Evolutionary conservation across 2,888 invertebrate genomes (phyloP), one percentile per base, ranked within the genome.

Genomic region (Ypsolopha scabrella): DNA sequence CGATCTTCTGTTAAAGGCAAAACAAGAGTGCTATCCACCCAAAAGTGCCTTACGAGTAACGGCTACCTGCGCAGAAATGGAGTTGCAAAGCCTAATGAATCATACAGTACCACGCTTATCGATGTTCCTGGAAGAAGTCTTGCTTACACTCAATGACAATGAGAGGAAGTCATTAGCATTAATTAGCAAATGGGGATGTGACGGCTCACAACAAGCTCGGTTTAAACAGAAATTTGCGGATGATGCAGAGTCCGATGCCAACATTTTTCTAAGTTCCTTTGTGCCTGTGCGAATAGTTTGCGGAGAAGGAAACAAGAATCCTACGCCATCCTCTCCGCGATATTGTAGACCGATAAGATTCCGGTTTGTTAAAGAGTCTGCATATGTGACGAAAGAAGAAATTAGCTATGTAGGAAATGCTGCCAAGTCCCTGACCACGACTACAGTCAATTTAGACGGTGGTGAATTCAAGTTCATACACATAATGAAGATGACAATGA

Each of bases 141-240:
- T 58, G 37, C 37, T 14, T 35, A 44, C 44, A 14, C 37, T 53
- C 11, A 51, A 48, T 41, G 43, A 48, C 52, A 38, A 50, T 38
- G 55, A 58, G 49, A 51, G 33, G 13, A n/a, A 50, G 9, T 41
- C 41, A 6, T 47, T 54, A 37, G 41, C 48, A 13, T n/a, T 57
- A 9, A 54, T 54, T 34, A 60, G 48, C 58, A 63, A 63, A 58
- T 64, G 61, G 61, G 62, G 61, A 10, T 64, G 61, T 54, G 64
- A 64, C 51, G 64, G 63, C 4, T 64, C 62, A 1, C 60, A 62
- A 36, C 63, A 64, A 51, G 14, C 55, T 7, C 55, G 63, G 44
- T 65, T 53, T 48, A 65, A 68, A 54, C 60, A 64, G 52, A 61
- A 59, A 53, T 61, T 66, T 54, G 8, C 52, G 14, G 58, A 61